Base-by-base conservation (phyloP, 1,140 invertebrate genomes). In the Ceratina australensis region DNA sequence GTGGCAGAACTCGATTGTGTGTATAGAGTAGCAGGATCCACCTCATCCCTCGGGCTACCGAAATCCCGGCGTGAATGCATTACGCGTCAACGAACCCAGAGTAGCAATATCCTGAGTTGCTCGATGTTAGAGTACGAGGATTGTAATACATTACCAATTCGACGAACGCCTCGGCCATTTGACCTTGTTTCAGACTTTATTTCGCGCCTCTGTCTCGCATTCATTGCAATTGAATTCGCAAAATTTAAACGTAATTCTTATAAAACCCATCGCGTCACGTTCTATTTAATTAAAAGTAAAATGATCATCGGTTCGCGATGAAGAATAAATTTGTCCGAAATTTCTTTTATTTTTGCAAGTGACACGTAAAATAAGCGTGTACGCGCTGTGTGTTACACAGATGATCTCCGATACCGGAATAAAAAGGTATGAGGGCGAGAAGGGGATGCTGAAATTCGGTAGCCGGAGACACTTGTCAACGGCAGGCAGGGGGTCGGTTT, bases 121-220 rank as follows among this genome's bases (percentile, higher is more conserved):
- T 86, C 75, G 87, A 85, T 88, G 89, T 88, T 87, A 86, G 83
- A 89, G 88, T 86, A 85, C 84, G 81, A 84, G 78, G 88, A 92
- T 92, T 92, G 91, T 90, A 92, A 92, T 92, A 92, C 90, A 92
- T 92, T 92, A 92, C 89, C 90, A 91, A 92, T 92, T 92, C 91
- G 87, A 90, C 87, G 89, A 90, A 88, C 89, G 85, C 75, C 83
- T 87, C 72, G 72, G 73, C 77, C 84, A 85, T 87, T 88, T 89
- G 88, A 87, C 88, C 88, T 88, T 89, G 88, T 89, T 89, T 89
- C 82, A 88, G 81, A 72, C 78, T 85, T 86, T 87, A 87, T 88
- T 88, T 88, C 79, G 78, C 76, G 59, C 71, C 59, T 52, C 74
- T 65, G 22, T 63, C 50, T 75, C 33, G 33, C 78, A 26, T 65